phyloP scores from a whole-genome alignment of 2,888 invertebrate genomes.

The Reticulitermes lucifugus region DNA sequence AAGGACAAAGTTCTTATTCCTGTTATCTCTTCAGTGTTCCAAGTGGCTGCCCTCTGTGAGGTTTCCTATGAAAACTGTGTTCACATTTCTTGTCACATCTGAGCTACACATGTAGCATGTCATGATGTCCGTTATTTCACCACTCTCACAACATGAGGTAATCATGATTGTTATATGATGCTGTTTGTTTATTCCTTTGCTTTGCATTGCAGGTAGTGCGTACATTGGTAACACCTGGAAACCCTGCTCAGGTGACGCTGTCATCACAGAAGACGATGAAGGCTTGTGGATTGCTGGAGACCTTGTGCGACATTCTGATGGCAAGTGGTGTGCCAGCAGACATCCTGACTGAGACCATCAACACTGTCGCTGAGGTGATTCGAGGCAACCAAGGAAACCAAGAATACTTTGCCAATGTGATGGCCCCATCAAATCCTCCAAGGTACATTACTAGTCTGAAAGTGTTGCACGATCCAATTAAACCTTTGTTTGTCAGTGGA shows the following conservation, averaged over 20 bases:
- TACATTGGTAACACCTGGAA: constrained; percentile 93
- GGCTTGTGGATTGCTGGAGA: constrained; percentile 82
- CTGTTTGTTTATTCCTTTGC: too few relatives aligned
- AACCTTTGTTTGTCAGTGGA: too few relatives aligned
- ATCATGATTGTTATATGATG: too few relatives aligned
- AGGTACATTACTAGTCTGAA: constrained; percentile 60
- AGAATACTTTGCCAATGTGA: constrained; percentile 86
- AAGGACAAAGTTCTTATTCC: too few relatives aligned
- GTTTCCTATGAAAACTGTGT: too few relatives aligned
- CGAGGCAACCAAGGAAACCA: constrained; percentile 92
- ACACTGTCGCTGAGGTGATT: constrained; percentile 94
- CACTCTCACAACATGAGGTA: too few relatives aligned
- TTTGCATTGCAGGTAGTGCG: constrained; percentile 68
- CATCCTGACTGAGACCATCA: constrained; percentile 95
- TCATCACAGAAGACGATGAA: constrained; percentile 92
- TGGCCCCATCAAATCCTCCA: constrained; percentile 94
- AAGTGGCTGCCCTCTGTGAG: too few relatives aligned
- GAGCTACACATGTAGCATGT: too few relatives aligned
- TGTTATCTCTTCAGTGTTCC: too few relatives aligned
- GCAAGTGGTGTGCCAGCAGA: constrained; percentile 97
- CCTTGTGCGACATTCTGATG: constrained; percentile 92
- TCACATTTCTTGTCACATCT: too few relatives aligned
- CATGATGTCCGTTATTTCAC: too few relatives aligned
- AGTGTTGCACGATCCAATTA: too few relatives aligned
- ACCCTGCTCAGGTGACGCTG: constrained; percentile 81